Evolutionary conservation across 2,888 invertebrate genomes (phyloP).

Genomic region (Drosophila setosimentum): DNA sequence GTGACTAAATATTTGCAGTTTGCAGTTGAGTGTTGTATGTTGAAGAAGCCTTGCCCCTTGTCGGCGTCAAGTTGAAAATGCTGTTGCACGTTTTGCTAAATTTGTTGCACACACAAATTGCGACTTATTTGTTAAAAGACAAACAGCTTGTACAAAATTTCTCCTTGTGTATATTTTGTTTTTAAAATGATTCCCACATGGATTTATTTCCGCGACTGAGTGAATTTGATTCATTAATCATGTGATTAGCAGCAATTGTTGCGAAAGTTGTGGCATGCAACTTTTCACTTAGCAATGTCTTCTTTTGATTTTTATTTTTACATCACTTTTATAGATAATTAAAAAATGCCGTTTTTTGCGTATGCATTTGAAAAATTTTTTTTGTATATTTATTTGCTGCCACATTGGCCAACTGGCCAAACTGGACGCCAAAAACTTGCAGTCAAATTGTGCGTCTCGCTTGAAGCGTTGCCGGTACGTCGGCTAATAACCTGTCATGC

Average conservation of each 20-base stretch:
- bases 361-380: slow-evolving; percentile 50
- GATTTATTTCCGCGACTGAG: slow-evolving; percentile 18
- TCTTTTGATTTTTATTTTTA: slow-evolving; percentile 24
- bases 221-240: slow-evolving; percentile 30
- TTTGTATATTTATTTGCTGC: slow-evolving; percentile 47
- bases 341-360: slow-evolving; percentile 51
- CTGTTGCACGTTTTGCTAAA: slow-evolving; percentile 58
- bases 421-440: slow-evolving; percentile 59
- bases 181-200: neutral
- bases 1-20: slow-evolving; percentile 56
- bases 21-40: slow-evolving; percentile 14
- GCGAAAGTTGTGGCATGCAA: slow-evolving; percentile 63
- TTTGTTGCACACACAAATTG: slow-evolving; percentile 76
- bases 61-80: slow-evolving; percentile 66
- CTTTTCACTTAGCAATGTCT: slow-evolving; percentile 49
- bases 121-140: slow-evolving; percentile 54
- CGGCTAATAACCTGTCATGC: slow-evolving; percentile 84
- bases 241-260: slow-evolving; percentile 34
- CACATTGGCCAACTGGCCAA: slow-evolving; percentile 62
- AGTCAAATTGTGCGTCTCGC: slow-evolving; percentile 72
- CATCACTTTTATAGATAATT: slow-evolving; percentile 54
- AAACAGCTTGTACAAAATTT: slow-evolving; percentile 2
- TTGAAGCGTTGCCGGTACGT: slow-evolving; percentile 70
- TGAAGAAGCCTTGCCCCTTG: slow-evolving; percentile 41
- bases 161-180: neutral